Evolutionary conservation across 2,113 vertebrate genomes (phyloP).

Genomic region (Brachyistius frenatus): DNA sequence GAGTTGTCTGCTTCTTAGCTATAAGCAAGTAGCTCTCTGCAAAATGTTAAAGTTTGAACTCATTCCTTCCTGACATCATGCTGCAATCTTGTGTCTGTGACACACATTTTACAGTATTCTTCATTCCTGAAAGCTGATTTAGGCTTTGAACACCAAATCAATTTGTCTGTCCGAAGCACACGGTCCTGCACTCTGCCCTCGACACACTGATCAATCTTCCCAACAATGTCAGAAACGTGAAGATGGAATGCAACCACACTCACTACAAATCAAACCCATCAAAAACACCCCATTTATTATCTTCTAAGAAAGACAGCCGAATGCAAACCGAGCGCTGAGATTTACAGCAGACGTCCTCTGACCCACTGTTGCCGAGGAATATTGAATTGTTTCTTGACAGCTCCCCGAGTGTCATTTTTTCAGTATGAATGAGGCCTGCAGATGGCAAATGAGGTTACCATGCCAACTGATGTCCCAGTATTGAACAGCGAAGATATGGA

Average conservation of each 20-base stretch:
- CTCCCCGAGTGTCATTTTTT: constrained; percentile 70
- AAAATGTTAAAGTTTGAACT: too few relatives aligned
- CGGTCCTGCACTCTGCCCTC: background rate
- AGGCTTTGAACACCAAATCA: constrained; percentile 3
- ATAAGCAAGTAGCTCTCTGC: too few relatives aligned
- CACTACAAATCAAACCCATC: constrained; percentile 16
- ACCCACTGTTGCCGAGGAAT: constrained; percentile 55
- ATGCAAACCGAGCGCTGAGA: constrained; percentile 23
- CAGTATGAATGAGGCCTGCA: constrained; percentile 71
- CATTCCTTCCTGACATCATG: too few relatives aligned
- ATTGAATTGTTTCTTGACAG: constrained; percentile 72
- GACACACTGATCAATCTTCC: constrained; percentile 9
- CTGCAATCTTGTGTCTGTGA: background rate
- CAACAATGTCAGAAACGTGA: background rate
- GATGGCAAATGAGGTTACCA: constrained; percentile 77
- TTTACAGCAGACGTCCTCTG: constrained; percentile 39
- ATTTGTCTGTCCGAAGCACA: constrained; percentile 10
- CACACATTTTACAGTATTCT: background rate
- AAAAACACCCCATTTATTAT: constrained; percentile 35
- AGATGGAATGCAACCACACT: constrained; percentile 7
- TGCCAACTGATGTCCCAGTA: constrained; percentile 72
- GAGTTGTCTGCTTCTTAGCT: too few relatives aligned
- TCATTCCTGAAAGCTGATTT: constrained; percentile 3
- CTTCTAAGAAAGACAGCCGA: constrained; percentile 17
- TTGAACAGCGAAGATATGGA: constrained; percentile 59